These are phyloP conservation scores for Apodemia zela DNA, from an alignment of 2,888 invertebrate species.

Conservation along the genomic window DNA sequence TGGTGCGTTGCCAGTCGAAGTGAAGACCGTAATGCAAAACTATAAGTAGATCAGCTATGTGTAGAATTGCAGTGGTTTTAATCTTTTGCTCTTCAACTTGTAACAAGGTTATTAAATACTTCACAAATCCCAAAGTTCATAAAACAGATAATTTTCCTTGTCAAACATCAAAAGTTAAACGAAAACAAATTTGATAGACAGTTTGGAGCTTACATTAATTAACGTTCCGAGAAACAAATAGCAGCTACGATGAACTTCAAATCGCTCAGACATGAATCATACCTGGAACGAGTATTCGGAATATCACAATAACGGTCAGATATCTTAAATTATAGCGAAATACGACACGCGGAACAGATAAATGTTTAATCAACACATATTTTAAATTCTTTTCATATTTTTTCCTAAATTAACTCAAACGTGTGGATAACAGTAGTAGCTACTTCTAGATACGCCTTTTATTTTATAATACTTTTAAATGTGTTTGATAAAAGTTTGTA, in stretches of 20 bases:
- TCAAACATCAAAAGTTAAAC: neutral
- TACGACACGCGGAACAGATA: neutral
- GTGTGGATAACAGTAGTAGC: no score
- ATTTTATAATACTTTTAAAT: no score
- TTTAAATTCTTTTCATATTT: neutral
- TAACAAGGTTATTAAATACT: no score
- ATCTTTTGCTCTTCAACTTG: no score
- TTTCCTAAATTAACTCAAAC: no score
- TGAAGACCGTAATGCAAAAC: no score
- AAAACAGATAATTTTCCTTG: slow-evolving; percentile 2
- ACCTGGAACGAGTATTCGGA: slow-evolving; percentile 1
- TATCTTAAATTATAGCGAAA: neutral
- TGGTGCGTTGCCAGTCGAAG: no score
- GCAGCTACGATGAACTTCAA: neutral
- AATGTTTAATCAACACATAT: neutral
- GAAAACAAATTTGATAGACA: neutral
- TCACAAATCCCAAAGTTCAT: neutral
- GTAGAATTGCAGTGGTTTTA: no score
- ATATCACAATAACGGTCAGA: slow-evolving; percentile 11
- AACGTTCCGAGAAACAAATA: neutral
- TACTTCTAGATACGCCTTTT: no score
- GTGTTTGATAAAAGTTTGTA: no score
- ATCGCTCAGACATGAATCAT: neutral
- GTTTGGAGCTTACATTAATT: neutral
- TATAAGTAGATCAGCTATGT: no score